Conservation (phyloP, 2,797 vertebrate species). For the Sebastes itinus region DNA sequence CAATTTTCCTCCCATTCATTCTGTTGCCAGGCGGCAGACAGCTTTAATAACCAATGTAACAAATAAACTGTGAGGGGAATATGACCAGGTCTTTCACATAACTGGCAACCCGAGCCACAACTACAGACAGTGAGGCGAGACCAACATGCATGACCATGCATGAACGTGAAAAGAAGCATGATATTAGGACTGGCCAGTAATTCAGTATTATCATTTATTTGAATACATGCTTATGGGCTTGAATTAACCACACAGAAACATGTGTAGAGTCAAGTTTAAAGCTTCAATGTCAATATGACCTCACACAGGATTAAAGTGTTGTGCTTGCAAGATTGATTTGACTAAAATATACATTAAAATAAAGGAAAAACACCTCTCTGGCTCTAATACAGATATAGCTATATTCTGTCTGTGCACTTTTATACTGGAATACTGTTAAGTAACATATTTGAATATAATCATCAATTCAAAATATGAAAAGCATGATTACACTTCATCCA, state of each 20-base stretch:
- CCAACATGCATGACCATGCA: not conserved
- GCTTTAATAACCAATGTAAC: conserved; percentile 93
- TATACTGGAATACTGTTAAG: not conserved
- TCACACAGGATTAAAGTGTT: not conserved
- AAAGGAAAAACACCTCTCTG: not conserved
- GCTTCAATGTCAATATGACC: not conserved
- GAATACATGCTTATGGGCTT: not conserved
- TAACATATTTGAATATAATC: too few species aligned
- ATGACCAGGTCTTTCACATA: conserved; percentile 83
- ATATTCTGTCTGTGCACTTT: not conserved
- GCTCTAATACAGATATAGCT: too few species aligned
- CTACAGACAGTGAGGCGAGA: conserved; percentile 44
- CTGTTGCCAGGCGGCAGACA: conserved; percentile 89
- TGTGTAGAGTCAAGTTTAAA: not conserved
- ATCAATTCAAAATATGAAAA: too few species aligned
- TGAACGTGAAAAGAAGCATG: not conserved
- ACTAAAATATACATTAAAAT: not conserved
- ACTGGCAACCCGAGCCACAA: conserved; percentile 79
- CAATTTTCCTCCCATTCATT: conserved; percentile 88
- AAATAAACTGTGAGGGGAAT: conserved; percentile 89
- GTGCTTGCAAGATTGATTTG: not conserved
- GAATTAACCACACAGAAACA: not conserved
- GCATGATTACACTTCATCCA: too few species aligned
- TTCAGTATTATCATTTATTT: not conserved
- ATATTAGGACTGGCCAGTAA: not conserved